Conservation (phyloP, 2,113 vertebrate species). For the Gymnobelideus leadbeateri region DNA sequence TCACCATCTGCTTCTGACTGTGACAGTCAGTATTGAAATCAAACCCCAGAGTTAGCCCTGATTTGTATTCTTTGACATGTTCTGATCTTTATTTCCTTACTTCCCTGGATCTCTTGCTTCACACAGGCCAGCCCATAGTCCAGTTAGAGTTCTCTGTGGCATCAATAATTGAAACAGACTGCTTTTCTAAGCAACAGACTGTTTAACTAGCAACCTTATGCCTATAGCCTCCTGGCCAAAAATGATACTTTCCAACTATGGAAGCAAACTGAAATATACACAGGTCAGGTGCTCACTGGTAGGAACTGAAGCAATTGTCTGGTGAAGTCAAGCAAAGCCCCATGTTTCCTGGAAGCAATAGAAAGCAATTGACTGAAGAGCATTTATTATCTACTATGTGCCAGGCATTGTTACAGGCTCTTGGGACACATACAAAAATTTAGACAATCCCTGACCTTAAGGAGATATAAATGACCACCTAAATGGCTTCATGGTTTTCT, state of each 20-base stretch:
- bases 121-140: neutral
- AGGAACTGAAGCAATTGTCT: neutral
- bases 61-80: neutral
- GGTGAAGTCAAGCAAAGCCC: neutral
- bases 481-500: neutral
- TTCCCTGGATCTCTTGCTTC: neutral
- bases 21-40: neutral
- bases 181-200: neutral
- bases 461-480: neutral
- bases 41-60: neutral
- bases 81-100: neutral
- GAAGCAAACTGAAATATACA: neutral
- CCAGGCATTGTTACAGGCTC: neutral
- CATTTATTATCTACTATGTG: neutral
- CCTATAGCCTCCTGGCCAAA: neutral
- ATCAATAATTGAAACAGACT: neutral
- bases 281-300: neutral
- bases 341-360: neutral
- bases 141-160: neutral
- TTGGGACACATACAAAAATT: neutral
- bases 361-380: neutral
- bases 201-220: neutral
- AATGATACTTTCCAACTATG: neutral
- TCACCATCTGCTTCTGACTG: accelerated
- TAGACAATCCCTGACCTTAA: neutral